These are phyloP conservation scores for Bombus soroeensis DNA, from an alignment of 1,140 invertebrate species.

Conservation along the genomic window DNA sequence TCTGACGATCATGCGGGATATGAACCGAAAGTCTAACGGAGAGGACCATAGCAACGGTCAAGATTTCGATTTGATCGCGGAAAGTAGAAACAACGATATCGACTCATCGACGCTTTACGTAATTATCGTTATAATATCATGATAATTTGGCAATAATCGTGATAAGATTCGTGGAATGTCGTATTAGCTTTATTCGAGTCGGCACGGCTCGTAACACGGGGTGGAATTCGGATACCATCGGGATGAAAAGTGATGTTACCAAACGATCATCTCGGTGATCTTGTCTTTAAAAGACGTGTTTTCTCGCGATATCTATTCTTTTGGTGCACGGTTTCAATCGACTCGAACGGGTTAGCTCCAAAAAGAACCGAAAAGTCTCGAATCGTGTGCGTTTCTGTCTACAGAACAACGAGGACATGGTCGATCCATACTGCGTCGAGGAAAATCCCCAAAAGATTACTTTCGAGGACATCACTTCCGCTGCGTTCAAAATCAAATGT, in stretches of 20 bases:
- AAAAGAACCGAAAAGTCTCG: not conserved
- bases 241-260: no score
- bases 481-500: slow-evolving; percentile 93
- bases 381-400: not conserved
- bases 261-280: not conserved
- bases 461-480: slow-evolving; percentile 95
- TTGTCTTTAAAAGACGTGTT: no score
- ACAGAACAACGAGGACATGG: slow-evolving; percentile 76
- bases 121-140: slow-evolving; percentile 15
- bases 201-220: no score
- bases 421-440: slow-evolving; percentile 91
- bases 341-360: no score
- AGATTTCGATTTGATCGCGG: not conserved
- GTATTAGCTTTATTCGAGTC: no score
- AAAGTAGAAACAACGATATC: not conserved
- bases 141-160: no score
- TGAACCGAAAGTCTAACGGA: slow-evolving; percentile 41
- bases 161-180: no score
- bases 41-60: not conserved
- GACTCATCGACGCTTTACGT: not conserved
- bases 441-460: slow-evolving; percentile 88
- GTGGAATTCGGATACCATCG: no score
- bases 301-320: not conserved
- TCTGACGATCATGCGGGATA: slow-evolving; percentile 37
- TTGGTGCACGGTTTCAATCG: not conserved